Evolutionary conservation across 2,888 invertebrate species (phyloP), one percentile per base, ranked within the genome.

Genomic region (Phania funesta): DNA sequence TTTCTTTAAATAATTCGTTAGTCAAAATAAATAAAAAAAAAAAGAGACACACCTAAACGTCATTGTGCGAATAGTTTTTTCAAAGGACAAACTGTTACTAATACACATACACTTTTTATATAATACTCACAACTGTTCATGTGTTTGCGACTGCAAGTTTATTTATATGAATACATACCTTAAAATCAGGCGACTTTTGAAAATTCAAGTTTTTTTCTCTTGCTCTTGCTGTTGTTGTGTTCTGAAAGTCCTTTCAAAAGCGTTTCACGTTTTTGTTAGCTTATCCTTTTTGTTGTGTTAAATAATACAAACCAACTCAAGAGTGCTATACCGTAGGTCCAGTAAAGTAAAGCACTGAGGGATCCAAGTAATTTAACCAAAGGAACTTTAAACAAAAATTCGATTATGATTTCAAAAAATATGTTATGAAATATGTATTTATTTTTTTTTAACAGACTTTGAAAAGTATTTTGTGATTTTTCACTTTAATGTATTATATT

Each of bases 161-260:
- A 54, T 35, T 44, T 46, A 22, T 29, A 50, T 68, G 82, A 80
- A 84, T 88, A 88, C 89, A 88, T 88, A 88, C 88, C 88, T 86
- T 78, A 86, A 87, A 86, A 88, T 87, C 88, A 89, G 89, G 88
- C 88, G 89, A 89, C 86, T 87, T 84, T 85, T 77, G 78, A 84
- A 86, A 65, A 76, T 11, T 5, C 18, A 38, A 58, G 41, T 44
- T 46, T 35, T 70, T 26, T 50, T 80, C 9, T 48, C 29, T 48
- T 56, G 9, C 32, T 65, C 26, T 48, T 64, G 38, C 26, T 80
- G 52, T 50, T 50, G 46, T 44, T 24, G 44, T 16, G 46, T 44
- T 24, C 38, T 16, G 6, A 41, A 71, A 62, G 67, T 76, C 67
- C 67, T 71, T 73, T 77, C 52, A 35, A 44, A 24, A 24, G 58